Conservation (phyloP, 35 echinoderm and acorn worm genomes). For the Heliocidaris erythrogramma region DNA sequence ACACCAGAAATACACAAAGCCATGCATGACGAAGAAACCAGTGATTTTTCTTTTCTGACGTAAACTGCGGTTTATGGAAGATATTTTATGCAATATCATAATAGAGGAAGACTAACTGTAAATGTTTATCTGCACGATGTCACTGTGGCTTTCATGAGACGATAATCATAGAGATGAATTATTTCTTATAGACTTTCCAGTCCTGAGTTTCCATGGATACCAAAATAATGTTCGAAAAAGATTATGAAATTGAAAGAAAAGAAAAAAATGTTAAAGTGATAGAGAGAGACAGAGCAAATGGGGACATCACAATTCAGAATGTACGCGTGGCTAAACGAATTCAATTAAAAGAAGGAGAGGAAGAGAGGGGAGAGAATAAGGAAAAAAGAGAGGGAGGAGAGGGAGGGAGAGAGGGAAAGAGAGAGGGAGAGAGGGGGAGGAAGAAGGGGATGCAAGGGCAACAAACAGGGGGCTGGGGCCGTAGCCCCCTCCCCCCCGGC, state of each 20-base stretch:
- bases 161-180: too few relatives aligned
- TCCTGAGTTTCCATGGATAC: not conserved
- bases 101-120: not conserved
- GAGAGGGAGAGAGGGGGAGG: too few relatives aligned
- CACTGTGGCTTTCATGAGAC: not conserved
- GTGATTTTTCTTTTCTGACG: not conserved
- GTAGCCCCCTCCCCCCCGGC: too few relatives aligned
- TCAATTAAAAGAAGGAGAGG: too few relatives aligned
- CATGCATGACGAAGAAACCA: not conserved
- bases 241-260: not conserved
- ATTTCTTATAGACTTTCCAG: not conserved
- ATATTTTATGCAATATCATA: not conserved
- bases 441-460: too few relatives aligned
- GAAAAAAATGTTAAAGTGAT: not conserved
- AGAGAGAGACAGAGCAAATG: not conserved
- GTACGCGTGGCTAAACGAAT: too few relatives aligned
- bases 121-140: not conserved
- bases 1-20: too few relatives aligned
- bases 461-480: too few relatives aligned
- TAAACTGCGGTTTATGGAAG: not conserved
- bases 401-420: too few relatives aligned
- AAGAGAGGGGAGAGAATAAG: too few relatives aligned
- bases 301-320: not conserved
- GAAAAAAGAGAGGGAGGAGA: too few relatives aligned
- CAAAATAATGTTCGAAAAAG: not conserved